phyloP scores from a whole-genome alignment of 1,140 invertebrate genomes.

The Drosophila saltans region DNA sequence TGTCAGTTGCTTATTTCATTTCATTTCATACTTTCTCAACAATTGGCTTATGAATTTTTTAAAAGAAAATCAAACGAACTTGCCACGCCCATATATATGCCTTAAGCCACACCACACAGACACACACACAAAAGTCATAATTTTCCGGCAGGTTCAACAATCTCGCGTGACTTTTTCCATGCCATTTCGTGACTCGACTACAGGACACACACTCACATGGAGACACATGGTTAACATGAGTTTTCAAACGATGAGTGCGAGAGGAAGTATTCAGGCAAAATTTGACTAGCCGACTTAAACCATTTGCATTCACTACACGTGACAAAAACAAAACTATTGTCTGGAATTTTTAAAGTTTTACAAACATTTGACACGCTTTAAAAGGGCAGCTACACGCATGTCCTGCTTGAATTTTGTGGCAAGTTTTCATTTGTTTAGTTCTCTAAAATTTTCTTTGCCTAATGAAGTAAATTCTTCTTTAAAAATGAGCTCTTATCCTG shows the following conservation, averaged over 20 bases:
- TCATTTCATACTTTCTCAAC: constrained; percentile 57
- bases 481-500: too few species aligned
- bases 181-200: constrained; percentile 75
- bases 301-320: constrained; percentile 46
- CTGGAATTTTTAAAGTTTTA: constrained; percentile 57
- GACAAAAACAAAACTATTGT: constrained; percentile 55
- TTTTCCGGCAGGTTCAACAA: constrained; percentile 68
- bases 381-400: background rate
- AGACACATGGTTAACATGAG: constrained; percentile 45
- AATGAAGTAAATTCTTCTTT: too few species aligned
- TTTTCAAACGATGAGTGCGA: constrained; percentile 25
- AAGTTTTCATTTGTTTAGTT: constrained; percentile 1
- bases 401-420: background rate
- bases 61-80: constrained; percentile 67
- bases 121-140: constrained; percentile 59
- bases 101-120: constrained; percentile 1
- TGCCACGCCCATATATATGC: constrained; percentile 38
- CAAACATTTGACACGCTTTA: constrained; percentile 39
- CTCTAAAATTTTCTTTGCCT: too few species aligned
- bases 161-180: constrained; percentile 71
- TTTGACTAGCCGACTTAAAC: constrained; percentile 10
- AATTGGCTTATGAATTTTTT: constrained; percentile 72
- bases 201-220: constrained; percentile 20
- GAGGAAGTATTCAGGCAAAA: constrained; percentile 12
- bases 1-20: constrained; percentile 53